These are phyloP conservation scores for Nomada fucata DNA, from an alignment of 2,888 invertebrate genomes.

Conservation along the genomic window DNA sequence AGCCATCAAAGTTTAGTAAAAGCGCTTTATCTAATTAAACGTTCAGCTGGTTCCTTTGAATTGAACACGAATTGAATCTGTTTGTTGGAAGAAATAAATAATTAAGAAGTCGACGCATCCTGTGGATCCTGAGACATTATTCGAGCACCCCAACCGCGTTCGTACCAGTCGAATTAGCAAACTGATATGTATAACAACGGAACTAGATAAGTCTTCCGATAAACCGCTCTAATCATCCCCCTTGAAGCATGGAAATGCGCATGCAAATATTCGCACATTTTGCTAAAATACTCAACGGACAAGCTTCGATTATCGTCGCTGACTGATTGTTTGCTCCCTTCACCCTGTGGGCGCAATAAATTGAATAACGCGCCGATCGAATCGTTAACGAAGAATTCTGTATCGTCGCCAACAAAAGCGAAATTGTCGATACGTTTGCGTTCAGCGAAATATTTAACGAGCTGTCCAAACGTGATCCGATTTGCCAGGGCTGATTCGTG, in stretches of 20 bases:
- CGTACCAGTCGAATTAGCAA: neutral
- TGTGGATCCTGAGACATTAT: neutral
- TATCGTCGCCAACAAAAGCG: constrained; percentile 1
- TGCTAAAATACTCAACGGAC: neutral
- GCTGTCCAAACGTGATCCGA: constrained; percentile 25
- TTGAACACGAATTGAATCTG: neutral
- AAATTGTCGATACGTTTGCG: constrained; percentile 14
- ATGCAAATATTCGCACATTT: neutral
- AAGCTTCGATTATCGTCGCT: constrained; percentile 22
- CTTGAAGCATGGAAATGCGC: no score
- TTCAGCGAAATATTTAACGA: constrained; percentile 29
- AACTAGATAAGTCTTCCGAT: neutral
- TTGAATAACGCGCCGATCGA: constrained; percentile 23
- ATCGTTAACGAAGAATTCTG: constrained; percentile 29
- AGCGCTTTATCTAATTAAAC: constrained; percentile 8
- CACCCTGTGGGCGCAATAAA: neutral
- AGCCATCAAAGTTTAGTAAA: constrained; percentile 1
- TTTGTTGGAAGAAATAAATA: neutral
- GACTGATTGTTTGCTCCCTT: constrained; percentile 10
- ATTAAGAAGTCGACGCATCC: neutral
- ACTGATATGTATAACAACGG: neutral
- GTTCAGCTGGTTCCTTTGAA: neutral
- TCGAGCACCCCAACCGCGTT: neutral
- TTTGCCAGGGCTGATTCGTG: constrained; percentile 1
- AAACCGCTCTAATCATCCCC: constrained; percentile 2